Base-by-base conservation (phyloP, 2,888 invertebrate genomes). In the Stenodera caucasica region DNA sequence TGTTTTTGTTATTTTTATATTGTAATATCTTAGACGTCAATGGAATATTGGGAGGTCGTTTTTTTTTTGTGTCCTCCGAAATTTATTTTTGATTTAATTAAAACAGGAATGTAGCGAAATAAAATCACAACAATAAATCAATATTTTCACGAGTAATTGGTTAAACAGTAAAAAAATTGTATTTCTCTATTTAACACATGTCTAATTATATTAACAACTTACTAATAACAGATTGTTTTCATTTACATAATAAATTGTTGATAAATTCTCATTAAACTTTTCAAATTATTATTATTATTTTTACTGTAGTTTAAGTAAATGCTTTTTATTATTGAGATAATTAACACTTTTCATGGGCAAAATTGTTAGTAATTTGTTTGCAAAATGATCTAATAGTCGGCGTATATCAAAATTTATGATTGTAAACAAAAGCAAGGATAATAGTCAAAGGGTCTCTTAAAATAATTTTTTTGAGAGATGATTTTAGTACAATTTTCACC, bases 381-480 rank as follows among this genome's bases (percentile, higher is more conserved):
- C 57, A 56, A 59, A 59, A 57, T 63, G 63, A 63, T 63, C 59
- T 63, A 63, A 63, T 61, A 45, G 61, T 57, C 57, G 63, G 57
- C 59, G 59, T 54, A 56, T 63, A 58, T 51, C 54, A 51, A 49
- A 56, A 21, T 51, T 50, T 29, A 30, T 15, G 0, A 11, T 11
- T 33, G 32, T 45, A 45, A 45, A 45, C 45, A 45, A 21, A 37
- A 7, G 15, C 9, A 21, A 21, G 21, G 11, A 45, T 5, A 21
- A 45, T 5, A 26, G 26, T 26, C 3, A 26, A 7, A 26, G 26
- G 6, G 3, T 26, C 7, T 26, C 26, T n/a, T n/a, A n/a, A n/a
- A n/a, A n/a, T n/a, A n/a, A n/a, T n/a, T n/a, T n/a, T n/a, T n/a
- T n/a, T n/a, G n/a, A n/a, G n/a, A n/a, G n/a, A n/a, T n/a, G n/a